A percentile compares a stretch with the other conserved stretches of the same genome.
These are phyloP conservation scores for Cardiocondyla obscurior DNA, from an alignment of 1,140 invertebrate genomes.

Conservation along the genomic window DNA sequence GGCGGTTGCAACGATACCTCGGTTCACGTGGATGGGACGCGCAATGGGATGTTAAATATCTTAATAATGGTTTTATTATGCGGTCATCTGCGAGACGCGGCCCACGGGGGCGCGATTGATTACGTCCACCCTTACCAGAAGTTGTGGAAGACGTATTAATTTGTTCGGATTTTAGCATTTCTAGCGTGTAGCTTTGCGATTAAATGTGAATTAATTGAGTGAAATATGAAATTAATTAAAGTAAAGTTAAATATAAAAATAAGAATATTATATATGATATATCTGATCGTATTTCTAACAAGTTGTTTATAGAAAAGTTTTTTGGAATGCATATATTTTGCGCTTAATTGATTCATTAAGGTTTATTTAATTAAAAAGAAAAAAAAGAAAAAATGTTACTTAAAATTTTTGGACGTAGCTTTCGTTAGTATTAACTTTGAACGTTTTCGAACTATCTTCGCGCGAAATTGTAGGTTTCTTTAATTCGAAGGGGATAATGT, in stretches of 20 bases:
- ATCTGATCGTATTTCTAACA: not conserved
- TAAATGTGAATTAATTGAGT: too few relatives aligned
- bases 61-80: slow-evolving; percentile 78
- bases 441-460: not conserved
- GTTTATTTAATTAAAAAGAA: not conserved
- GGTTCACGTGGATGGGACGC: slow-evolving; percentile 36
- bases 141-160: not conserved
- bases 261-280: not conserved
- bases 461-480: slow-evolving; percentile 18
- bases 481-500: not conserved
- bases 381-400: not conserved
- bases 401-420: not conserved
- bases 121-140: not conserved
- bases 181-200: not conserved
- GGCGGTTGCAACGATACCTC: slow-evolving; percentile 30
- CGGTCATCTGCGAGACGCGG: slow-evolving; percentile 51
- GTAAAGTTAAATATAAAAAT: not conserved
- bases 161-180: not conserved
- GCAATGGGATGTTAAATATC: slow-evolving; percentile 65
- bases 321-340: not conserved
- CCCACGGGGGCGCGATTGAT: not conserved
- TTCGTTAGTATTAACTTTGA: not conserved
- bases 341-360: not conserved
- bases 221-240: not conserved
- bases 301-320: not conserved